Percentiles rank a stretch among this genome's conserved stretches.
These are phyloP conservation scores for Monomorium pharaonis DNA, from an alignment of 1,140 invertebrate genomes.

Conservation along the genomic window DNA sequence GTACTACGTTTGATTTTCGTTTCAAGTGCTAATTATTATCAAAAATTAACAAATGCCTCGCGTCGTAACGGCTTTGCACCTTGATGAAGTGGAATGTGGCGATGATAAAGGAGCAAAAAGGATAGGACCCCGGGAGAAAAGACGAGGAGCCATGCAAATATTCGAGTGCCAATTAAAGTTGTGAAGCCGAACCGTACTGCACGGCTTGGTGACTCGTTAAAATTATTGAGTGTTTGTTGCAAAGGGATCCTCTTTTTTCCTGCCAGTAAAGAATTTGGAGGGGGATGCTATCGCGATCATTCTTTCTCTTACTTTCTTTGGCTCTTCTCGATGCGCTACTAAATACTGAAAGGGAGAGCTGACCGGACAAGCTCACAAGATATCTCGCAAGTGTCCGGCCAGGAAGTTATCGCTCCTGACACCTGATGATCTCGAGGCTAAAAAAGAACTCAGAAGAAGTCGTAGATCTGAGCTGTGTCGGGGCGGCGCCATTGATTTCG, in stretches of 20 bases:
- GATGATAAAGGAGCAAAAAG: not conserved
- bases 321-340: conserved; percentile 28
- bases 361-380: conserved; percentile 12
- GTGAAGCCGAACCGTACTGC: conserved; percentile 20
- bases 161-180: conserved; percentile 70
- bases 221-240: conserved; percentile 79
- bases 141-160: conserved; percentile 62
- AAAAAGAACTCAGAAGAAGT: not conserved
- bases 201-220: conserved; percentile 77
- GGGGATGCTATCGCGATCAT: conserved; percentile 72
- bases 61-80: not conserved
- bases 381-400: conserved; percentile 63
- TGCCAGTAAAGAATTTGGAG: conserved; percentile 50
- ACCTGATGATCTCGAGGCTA: conserved; percentile 27
- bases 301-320: not conserved
- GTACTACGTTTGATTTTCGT: not conserved
- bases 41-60: not conserved
- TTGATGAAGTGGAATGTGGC: not conserved
- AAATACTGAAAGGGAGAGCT: not conserved
- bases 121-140: not conserved
- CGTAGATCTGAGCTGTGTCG: not conserved
- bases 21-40: not conserved
- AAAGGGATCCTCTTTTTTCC: conserved; percentile 40
- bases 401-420: conserved; percentile 70
- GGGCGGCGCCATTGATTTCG: conserved; percentile 9